A percentile compares a stretch with the other conserved stretches of the same genome.
phyloP scores from a whole-genome alignment of 2,113 vertebrate species.

The Tyto alba region DNA sequence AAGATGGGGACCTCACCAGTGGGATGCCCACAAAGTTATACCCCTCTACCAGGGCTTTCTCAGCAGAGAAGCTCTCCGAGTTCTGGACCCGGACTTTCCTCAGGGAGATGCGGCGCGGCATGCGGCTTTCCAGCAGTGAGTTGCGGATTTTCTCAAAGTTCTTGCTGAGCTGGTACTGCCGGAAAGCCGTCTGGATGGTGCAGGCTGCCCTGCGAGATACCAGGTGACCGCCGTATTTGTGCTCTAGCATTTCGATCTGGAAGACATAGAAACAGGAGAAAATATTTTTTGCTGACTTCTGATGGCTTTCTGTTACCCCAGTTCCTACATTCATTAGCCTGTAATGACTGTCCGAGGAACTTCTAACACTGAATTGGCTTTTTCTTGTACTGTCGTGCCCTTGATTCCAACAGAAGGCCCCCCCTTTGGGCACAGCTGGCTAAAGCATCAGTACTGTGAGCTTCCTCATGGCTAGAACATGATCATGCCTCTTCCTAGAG shows the following conservation, averaged over 20 bases:
- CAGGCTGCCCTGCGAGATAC: slow-evolving; percentile 93
- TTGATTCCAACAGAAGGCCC: neutral
- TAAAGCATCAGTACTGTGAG: neutral
- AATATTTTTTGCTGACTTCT: neutral
- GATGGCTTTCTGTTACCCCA: neutral
- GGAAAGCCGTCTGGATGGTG: slow-evolving; percentile 97
- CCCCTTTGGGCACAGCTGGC: neutral
- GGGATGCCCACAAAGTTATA: slow-evolving; percentile 88
- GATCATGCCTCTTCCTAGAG: neutral
- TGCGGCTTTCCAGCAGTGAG: slow-evolving; percentile 92
- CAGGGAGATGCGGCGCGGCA: slow-evolving; percentile 92
- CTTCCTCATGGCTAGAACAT: neutral
- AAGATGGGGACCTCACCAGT: slow-evolving; percentile 85
- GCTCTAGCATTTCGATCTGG: slow-evolving; percentile 98
- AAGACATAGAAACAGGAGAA: neutral
- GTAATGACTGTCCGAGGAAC: neutral
- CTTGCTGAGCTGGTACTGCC: slow-evolving; percentile 99
- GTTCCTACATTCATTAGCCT: neutral
- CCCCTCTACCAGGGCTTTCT: slow-evolving; percentile 91
- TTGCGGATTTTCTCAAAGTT: slow-evolving; percentile 99
- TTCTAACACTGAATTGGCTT: neutral
- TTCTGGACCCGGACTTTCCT: slow-evolving; percentile 88
- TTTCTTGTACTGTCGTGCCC: neutral
- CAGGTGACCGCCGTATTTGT: slow-evolving; percentile 95
- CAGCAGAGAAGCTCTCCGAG: slow-evolving; percentile 85